Percentiles rank a stretch among this genome's conserved stretches.
Evolutionary conservation across 1,140 invertebrate species (phyloP).

Genomic region (Thrips palmi): DNA sequence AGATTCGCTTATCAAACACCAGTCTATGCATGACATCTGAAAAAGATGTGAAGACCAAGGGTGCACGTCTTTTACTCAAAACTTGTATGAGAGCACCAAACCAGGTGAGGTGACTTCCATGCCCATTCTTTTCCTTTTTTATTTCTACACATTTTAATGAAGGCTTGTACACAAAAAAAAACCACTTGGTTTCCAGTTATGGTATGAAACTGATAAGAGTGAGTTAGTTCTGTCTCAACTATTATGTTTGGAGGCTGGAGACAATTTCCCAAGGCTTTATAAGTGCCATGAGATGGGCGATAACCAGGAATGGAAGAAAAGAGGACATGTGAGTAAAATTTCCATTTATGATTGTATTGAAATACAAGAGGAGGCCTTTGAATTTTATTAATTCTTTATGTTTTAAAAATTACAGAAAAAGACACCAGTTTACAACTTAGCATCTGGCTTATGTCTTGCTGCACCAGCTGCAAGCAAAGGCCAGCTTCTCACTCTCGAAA

Average conservation of each 20-base stretch:
- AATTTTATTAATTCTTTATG: neutral
- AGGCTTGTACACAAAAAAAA: conserved; percentile 6
- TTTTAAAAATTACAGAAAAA: conserved; percentile 29
- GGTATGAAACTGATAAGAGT: conserved; percentile 68
- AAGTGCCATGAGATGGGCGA: conserved; percentile 88
- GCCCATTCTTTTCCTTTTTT: conserved; percentile 15
- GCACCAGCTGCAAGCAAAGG: too few relatives aligned
- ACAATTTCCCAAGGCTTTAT: conserved; percentile 40
- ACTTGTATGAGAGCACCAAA: conserved; percentile 45
- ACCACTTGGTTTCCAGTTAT: conserved; percentile 35
- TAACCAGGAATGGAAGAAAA: conserved; percentile 74
- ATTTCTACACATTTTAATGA: conserved; percentile 8
- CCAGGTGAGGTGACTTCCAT: conserved; percentile 32
- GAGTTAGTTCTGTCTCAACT: conserved; percentile 72
- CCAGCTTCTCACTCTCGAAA: too few relatives aligned
- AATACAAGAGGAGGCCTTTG: neutral
- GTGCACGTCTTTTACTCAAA: conserved; percentile 45
- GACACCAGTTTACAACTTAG: conserved; percentile 68
- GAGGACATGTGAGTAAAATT: conserved; percentile 33
- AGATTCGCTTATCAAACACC: conserved; percentile 49
- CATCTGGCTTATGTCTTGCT: conserved; percentile 64
- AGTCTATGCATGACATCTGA: conserved; percentile 57
- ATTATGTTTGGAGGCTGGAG: conserved; percentile 63
- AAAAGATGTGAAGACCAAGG: conserved; percentile 62
- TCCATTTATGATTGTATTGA: neutral